These are phyloP conservation scores for Cyanistes caeruleus DNA, from an alignment of 2,113 vertebrate species.

Conservation along the genomic window DNA sequence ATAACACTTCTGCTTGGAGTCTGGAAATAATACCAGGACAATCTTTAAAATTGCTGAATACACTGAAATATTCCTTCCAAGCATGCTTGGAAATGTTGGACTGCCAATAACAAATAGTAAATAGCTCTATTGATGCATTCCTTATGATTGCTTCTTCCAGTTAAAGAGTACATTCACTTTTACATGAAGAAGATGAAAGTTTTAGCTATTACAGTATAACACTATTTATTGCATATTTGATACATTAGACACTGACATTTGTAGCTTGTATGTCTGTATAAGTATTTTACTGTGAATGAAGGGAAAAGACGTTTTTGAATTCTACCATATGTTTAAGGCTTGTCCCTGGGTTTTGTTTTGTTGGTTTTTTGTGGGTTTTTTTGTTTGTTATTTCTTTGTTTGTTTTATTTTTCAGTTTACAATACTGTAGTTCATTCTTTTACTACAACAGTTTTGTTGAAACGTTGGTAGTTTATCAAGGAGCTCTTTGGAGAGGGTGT, in stretches of 20 bases:
- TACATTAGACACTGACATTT: background rate
- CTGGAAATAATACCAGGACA: background rate
- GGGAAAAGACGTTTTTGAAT: background rate
- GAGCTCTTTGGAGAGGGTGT: background rate
- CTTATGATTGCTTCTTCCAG: background rate
- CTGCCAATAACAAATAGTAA: background rate
- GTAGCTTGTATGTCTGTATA: background rate
- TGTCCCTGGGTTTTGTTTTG: background rate
- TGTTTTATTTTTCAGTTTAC: background rate
- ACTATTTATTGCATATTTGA: background rate
- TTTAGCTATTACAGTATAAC: background rate
- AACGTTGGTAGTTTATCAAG: background rate
- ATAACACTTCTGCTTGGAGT: background rate
- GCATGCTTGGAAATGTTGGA: background rate
- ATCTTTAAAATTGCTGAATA: background rate
- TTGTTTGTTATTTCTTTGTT: background rate
- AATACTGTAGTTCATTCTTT: background rate
- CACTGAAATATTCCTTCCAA: background rate
- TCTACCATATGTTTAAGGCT: background rate
- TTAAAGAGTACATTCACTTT: background rate
- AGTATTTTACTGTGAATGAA: background rate
- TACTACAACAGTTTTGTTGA: background rate
- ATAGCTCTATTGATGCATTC: background rate
- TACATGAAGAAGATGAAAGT: background rate
- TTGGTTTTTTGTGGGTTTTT: background rate